Evolutionary conservation across 2,888 invertebrate species (phyloP), one percentile per base, ranked within the genome.

Genomic region (Protophormia terraenovae): DNA sequence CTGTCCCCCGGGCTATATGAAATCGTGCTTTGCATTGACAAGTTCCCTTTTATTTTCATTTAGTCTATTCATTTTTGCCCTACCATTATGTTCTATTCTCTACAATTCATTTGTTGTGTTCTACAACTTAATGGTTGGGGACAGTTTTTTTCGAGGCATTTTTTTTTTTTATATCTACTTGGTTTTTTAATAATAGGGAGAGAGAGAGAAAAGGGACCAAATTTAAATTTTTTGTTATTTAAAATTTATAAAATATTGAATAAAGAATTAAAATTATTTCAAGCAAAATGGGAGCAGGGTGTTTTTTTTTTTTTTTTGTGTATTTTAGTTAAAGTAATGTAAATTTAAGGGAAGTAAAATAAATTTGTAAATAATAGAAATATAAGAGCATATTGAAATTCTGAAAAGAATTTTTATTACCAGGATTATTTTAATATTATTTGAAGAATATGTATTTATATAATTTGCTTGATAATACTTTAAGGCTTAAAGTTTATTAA

Each of bases 1-100:
- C 72, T 66, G 14, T 81, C 60, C 81, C 77, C 47, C 16, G 32
- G 72, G 72, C 53, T 60, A 47, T 60, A 53, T 62, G 32, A 47
- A 73, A 62, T 77, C 77, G 84, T 84, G 77, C 73, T 55, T 62
- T 77, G 84, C 81, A 84, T 84, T 73, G 62, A 81, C 62, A 84
- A 81, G 19, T 47, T 55, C 27, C 50, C 66, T 72, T 73, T 77
- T 72, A 73, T 69, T 77, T 69, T 55, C 64, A 45, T 45, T 71
- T 32, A 53, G 35, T 58, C 58, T 41, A 24, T 29, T 55, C 14
- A 27, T 7, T 69, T 50, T 35, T 38, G 53, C 27, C 38, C 12
- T 53, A 8, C 32, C 35, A 38, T n/a, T n/a, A n/a, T n/a, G n/a
- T n/a, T n/a, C n/a, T n/a, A n/a, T 47, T 69, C 75, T 35, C 38